A percentile compares a stretch with the other conserved stretches of the same genome.
Conservation (phyloP, 2,888 invertebrate species). For the Caenorhabditis wallacei region DNA sequence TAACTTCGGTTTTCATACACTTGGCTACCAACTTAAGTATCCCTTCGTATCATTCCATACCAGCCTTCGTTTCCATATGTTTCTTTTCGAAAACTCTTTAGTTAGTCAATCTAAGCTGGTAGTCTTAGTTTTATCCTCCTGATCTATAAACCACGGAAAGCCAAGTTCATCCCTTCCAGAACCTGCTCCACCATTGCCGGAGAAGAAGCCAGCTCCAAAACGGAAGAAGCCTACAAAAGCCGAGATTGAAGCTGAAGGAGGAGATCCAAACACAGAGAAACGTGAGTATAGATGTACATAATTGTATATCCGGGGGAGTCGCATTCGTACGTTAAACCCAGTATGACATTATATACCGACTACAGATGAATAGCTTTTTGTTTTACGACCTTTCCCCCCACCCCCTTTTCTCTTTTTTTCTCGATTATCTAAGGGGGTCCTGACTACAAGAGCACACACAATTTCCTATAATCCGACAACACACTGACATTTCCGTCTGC, state of each 20-base stretch:
- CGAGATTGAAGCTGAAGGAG: background rate
- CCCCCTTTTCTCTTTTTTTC: slow-evolving; percentile 23
- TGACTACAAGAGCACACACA: slow-evolving; percentile 18
- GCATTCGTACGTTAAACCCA: slow-evolving; percentile 6
- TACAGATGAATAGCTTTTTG: slow-evolving; percentile 8
- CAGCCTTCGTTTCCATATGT: too few species aligned
- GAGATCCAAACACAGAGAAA: background rate
- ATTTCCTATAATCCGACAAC: slow-evolving; percentile 30
- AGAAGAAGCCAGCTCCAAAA: slow-evolving; percentile 12
- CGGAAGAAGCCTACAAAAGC: slow-evolving; percentile 17
- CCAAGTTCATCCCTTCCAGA: background rate
- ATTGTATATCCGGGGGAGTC: slow-evolving; percentile 7
- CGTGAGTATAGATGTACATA: slow-evolving; percentile 1
- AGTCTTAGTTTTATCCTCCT: too few species aligned
- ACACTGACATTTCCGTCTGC: slow-evolving; percentile 15
- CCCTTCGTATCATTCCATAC: background rate
- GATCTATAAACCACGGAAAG: background rate
- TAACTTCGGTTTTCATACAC: background rate
- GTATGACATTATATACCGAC: background rate
- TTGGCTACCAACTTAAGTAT: background rate
- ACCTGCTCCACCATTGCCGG: background rate
- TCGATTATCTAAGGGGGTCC: slow-evolving; percentile 8
- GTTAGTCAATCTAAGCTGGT: too few species aligned
- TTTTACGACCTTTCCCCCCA: slow-evolving; percentile 34
- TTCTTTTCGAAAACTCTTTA: too few species aligned